These are phyloP conservation scores for Agelas oroides DNA, from an alignment of 37 sponge, comb jelly and placozoan genomes.

Conservation along the genomic window DNA sequence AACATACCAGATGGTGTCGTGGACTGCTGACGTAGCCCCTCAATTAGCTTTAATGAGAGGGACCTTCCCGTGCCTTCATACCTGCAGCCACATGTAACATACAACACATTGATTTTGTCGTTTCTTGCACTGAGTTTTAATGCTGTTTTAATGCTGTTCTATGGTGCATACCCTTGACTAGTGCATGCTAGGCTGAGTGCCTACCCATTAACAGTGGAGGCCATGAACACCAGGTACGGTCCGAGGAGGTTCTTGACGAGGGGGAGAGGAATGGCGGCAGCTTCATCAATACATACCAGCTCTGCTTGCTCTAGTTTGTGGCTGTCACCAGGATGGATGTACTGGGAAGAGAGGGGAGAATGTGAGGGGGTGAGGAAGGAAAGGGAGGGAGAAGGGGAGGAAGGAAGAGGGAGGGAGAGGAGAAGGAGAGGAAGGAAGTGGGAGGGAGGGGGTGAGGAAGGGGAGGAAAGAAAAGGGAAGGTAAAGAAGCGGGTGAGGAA, in stretches of 20 bases:
- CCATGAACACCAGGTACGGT: slow-evolving; percentile 95
- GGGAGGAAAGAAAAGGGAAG: not conserved
- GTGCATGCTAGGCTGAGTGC: slow-evolving; percentile 1
- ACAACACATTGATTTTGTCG: too few relatives aligned
- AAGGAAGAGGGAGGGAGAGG: too few relatives aligned
- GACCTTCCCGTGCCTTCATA: slow-evolving; percentile 98
- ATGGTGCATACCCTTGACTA: too few relatives aligned
- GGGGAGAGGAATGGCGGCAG: slow-evolving; percentile 98
- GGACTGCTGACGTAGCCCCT: slow-evolving; percentile 72
- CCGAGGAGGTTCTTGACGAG: slow-evolving; percentile 91
- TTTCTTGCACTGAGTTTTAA: too few relatives aligned
- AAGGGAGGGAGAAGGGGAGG: too few relatives aligned
- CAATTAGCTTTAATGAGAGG: slow-evolving; percentile 93
- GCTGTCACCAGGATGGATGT: slow-evolving; percentile 90
- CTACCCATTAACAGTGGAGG: slow-evolving; percentile 97
- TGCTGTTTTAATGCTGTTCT: too few relatives aligned
- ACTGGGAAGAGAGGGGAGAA: slow-evolving; percentile 51
- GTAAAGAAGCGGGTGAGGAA: too few relatives aligned
- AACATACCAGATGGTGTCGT: not conserved
- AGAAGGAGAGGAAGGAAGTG: too few relatives aligned
- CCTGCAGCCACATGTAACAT: too few relatives aligned
- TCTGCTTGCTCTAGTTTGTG: slow-evolving; percentile 95
- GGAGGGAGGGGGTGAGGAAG: not conserved
- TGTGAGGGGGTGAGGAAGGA: not conserved
- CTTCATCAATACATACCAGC: slow-evolving; percentile 94